These are phyloP conservation scores for Carollia perspicillata DNA, from an alignment of 2,113 vertebrate species.

Conservation along the genomic window DNA sequence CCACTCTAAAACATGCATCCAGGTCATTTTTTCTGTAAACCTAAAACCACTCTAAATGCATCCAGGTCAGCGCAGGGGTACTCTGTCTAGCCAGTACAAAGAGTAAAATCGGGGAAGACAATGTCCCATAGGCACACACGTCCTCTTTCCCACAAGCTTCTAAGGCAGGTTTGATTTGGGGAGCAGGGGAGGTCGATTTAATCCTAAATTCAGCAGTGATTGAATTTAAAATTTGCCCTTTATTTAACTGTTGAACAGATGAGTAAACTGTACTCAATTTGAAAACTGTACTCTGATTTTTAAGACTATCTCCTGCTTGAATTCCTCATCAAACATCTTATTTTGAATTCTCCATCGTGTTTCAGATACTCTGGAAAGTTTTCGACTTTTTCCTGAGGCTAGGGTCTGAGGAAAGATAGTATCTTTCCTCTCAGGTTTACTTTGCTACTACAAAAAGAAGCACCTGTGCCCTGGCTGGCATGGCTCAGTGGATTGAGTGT, in stretches of 20 bases:
- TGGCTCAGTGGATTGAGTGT: too few relatives aligned
- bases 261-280: not conserved
- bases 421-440: not conserved
- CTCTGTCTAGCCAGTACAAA: not conserved
- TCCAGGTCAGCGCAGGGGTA: too few relatives aligned
- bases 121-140: fast-evolving
- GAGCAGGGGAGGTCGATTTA: not conserved
- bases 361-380: not conserved
- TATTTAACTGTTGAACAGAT: not conserved
- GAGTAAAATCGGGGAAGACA: not conserved
- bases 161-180: not conserved
- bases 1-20: not conserved
- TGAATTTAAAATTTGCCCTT: not conserved
- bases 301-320: not conserved
- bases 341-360: not conserved
- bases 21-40: not conserved
- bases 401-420: not conserved
- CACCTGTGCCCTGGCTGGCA: too few relatives aligned
- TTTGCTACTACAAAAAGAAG: not conserved
- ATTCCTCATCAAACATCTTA: not conserved
- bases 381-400: not conserved
- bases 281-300: not conserved
- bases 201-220: not conserved
- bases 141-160: not conserved
- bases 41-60: not conserved